Conservation (phyloP, 2,797 vertebrate species). For the Typhlichthys eigenmanni region DNA sequence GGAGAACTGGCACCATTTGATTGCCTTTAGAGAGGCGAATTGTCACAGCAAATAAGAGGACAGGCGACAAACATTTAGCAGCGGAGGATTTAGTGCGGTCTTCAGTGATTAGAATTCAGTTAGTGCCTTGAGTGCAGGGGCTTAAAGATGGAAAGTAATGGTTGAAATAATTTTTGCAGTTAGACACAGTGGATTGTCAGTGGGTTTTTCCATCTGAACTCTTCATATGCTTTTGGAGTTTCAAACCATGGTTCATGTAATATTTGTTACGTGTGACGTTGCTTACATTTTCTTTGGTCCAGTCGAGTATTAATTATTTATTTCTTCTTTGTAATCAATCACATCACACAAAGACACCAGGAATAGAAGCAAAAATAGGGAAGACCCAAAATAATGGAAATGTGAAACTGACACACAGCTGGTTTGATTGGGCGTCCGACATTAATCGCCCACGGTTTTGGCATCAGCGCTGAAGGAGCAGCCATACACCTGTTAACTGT, state of each 20-base stretch:
- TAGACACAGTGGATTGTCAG: too few species aligned
- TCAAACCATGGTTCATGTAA: too few species aligned
- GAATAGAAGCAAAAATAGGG: conserved; percentile 40
- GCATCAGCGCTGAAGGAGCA: conserved; percentile 72
- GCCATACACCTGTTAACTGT: conserved; percentile 63
- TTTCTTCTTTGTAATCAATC: too few species aligned
- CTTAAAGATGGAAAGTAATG: not conserved
- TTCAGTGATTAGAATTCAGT: not conserved
- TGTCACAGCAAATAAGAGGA: conserved; percentile 21
- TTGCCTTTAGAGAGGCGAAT: conserved; percentile 32
- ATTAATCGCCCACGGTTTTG: conserved; percentile 61
- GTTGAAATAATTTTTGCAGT: not conserved
- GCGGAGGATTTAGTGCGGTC: conserved; percentile 5
- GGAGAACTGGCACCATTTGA: conserved; percentile 32
- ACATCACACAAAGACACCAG: too few species aligned
- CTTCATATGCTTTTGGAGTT: too few species aligned
- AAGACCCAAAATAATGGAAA: not conserved
- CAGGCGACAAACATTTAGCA: not conserved
- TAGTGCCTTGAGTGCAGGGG: not conserved
- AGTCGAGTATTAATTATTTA: too few species aligned
- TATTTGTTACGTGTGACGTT: too few species aligned
- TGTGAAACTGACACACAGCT: conserved; percentile 63
- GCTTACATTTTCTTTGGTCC: too few species aligned
- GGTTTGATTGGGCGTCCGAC: conserved; percentile 71
- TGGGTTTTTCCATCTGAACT: too few species aligned